Base-by-base conservation (phyloP, 2,797 vertebrate genomes). In the Sebastolobus altivelis region DNA sequence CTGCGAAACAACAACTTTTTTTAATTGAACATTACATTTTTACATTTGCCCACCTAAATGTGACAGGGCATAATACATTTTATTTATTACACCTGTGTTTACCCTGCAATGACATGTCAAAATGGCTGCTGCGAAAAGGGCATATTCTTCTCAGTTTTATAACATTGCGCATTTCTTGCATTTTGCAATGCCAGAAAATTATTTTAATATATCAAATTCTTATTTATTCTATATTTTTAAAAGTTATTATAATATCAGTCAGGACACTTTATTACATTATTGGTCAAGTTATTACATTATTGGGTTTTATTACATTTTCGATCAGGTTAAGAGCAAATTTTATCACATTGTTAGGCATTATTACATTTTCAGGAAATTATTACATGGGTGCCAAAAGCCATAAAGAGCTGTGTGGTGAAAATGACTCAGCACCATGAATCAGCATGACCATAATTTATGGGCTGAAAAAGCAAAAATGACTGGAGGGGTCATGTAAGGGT, bases 401-500 rank as follows among this genome's bases (percentile, higher is more conserved):
- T 8, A 54, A 54, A 54, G 25, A 72, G 66, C 27, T 29, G 6
- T 59, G 56, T 65, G 77, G 33, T 60, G 6, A 52, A 29, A 29
- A 49, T 72, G 49, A 78, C 52, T 79, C 49, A 49, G 54, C 22
- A 25, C 14, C 16, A 40, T 35, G 6, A 52, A 55, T 59, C 33
- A 46, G 31, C 31, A 54, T 67, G 54, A 43, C 12, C 20, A 14
- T 43, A 46, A 25, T 25, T 25, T 14, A 58, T 69, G 29, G 46
- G 25, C 20, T 61, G 29, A 59, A 81, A 65, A 59, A 60, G 10
- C 43, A 62, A 62, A 62, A 12, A 16, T 20, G 29, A 35, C 60
- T 38, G 14, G 27, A 61, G 8, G 9, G 65, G 65, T 73, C 63
- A 74, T 56, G 38, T 79, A n/a, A 80, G 63, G 52, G 16, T 8